These are phyloP conservation scores for Galeopsomyia nigrocyanea DNA, from an alignment of 2,888 invertebrate genomes.

Conservation along the genomic window DNA sequence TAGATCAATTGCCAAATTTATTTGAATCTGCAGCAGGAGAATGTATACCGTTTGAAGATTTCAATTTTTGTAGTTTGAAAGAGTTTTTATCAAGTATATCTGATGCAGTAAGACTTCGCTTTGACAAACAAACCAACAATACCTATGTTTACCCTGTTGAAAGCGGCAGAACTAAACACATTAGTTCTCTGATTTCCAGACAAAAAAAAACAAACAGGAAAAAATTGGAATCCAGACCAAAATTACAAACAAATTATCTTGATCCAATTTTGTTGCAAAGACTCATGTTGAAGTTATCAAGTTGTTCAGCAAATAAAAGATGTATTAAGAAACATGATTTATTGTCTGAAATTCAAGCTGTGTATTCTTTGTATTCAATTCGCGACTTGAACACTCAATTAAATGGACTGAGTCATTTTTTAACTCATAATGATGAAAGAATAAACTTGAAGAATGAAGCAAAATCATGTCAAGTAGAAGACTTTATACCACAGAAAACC, in stretches of 20 bases:
- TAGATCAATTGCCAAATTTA: slow-evolving; percentile 4
- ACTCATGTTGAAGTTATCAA: slow-evolving; percentile 18
- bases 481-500: slow-evolving; percentile 50
- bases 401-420: slow-evolving; percentile 25
- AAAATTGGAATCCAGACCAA: not conserved
- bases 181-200: slow-evolving; percentile 26
- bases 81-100: slow-evolving; percentile 36
- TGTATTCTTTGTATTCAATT: slow-evolving; percentile 15
- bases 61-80: slow-evolving; percentile 32
- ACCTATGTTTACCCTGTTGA: slow-evolving; percentile 33
- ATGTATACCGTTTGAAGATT: slow-evolving; percentile 38
- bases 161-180: slow-evolving; percentile 30
- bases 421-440: slow-evolving; percentile 24
- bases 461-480: not conserved
- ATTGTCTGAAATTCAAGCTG: slow-evolving; percentile 9
- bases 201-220: slow-evolving; percentile 19
- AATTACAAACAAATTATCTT: slow-evolving; percentile 9
- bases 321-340: slow-evolving; percentile 21
- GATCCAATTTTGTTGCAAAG: slow-evolving; percentile 19
- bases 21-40: slow-evolving; percentile 24
- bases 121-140: slow-evolving; percentile 7
- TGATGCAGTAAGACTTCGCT: slow-evolving; percentile 15
- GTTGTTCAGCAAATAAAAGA: not conserved
- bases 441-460: slow-evolving; percentile 22
- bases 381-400: slow-evolving; percentile 33